phyloP scores from a whole-genome alignment of 1,140 invertebrate species.

The Cotesia typhae region DNA sequence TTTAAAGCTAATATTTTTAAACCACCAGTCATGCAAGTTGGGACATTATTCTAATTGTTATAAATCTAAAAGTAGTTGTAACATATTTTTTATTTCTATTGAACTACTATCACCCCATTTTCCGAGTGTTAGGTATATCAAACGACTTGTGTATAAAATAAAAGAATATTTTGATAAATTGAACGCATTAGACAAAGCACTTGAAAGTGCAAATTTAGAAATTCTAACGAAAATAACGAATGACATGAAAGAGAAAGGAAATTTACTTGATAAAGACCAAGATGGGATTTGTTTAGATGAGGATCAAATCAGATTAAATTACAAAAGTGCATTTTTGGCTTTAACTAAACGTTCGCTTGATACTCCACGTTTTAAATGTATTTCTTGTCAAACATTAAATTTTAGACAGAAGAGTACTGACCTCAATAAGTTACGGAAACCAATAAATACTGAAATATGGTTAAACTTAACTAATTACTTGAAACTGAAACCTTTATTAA shows the following conservation, averaged over 20 bases:
- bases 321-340: conserved; percentile 9
- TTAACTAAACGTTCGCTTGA: conserved; percentile 13
- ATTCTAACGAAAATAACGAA: not conserved
- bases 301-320: not conserved
- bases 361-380: conserved; percentile 5
- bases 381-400: conserved; percentile 17
- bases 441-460: not conserved
- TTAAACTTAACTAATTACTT: conserved; percentile 15
- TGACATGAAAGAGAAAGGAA: not conserved
- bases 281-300: conserved; percentile 3
- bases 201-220: not conserved
- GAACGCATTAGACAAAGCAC: not conserved
- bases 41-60: conserved; percentile 22
- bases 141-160: conserved; percentile 17
- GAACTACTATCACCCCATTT: conserved; percentile 24
- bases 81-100: not conserved
- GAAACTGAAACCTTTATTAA: conserved; percentile 27
- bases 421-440: conserved; percentile 24
- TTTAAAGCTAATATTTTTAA: not conserved
- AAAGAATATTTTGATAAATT: not conserved
- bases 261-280: not conserved
- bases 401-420: conserved; percentile 7
- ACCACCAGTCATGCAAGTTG: not conserved
- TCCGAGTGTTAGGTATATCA: conserved; percentile 14
- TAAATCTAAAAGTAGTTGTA: not conserved